A percentile compares a stretch with the other conserved stretches of the same genome.
phyloP scores from a whole-genome alignment of 2,797 vertebrate species.

The Hirundo rustica region DNA sequence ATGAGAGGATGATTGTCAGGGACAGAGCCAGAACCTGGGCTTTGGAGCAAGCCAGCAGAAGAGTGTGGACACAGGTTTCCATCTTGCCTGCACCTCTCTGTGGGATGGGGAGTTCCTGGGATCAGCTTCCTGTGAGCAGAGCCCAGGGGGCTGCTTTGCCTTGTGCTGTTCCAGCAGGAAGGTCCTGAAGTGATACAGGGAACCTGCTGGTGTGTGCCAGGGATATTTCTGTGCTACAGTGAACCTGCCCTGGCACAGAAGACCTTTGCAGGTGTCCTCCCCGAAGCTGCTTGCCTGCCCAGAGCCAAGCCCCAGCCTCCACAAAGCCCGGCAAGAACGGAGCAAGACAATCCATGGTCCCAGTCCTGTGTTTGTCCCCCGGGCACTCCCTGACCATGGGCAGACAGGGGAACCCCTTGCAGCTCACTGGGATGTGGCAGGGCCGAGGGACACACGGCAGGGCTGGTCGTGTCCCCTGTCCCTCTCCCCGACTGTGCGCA shows the following conservation, averaged over 20 bases:
- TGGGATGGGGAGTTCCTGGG: not conserved
- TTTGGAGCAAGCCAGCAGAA: rapidly evolving
- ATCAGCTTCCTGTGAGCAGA: not conserved
- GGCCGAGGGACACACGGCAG: slow-evolving; percentile 49
- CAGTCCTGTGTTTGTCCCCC: not conserved
- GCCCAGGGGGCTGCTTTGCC: not conserved
- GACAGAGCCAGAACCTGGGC: rapidly evolving
- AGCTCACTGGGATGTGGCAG: slow-evolving; percentile 62
- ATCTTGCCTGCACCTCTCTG: not conserved
- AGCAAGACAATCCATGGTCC: not conserved
- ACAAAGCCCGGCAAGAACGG: not conserved
- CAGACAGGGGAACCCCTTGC: not conserved
- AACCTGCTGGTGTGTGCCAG: not conserved
- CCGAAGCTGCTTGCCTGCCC: not conserved
- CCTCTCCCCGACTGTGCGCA: slow-evolving; percentile 1
- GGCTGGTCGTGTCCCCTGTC: slow-evolving; percentile 17
- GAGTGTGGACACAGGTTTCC: rapidly evolving
- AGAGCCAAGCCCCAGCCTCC: not conserved
- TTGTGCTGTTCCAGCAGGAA: rapidly evolving
- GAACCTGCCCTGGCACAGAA: not conserved
- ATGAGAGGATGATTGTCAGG: rapidly evolving
- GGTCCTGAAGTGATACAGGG: rapidly evolving
- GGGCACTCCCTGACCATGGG: not conserved
- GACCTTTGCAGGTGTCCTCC: not conserved
- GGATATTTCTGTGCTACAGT: not conserved